A percentile compares a stretch with the other conserved stretches of the same genome.
Conservation (phyloP, 2,113 vertebrate species). For the Varanus salvator region DNA sequence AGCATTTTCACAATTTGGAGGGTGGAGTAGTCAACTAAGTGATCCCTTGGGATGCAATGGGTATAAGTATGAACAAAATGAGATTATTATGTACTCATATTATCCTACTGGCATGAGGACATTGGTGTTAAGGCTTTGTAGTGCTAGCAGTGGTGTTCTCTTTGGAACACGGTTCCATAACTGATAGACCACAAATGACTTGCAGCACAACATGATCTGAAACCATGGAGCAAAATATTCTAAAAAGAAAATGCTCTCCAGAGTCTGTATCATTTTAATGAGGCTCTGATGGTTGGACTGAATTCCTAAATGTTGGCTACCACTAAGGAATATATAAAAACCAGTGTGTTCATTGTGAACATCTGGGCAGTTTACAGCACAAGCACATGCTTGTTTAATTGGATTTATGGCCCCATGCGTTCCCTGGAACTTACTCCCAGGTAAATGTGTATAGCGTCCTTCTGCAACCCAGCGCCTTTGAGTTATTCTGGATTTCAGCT, state of each 20-base stretch:
- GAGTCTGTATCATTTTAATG: neutral
- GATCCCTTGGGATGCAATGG: neutral
- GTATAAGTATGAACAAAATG: neutral
- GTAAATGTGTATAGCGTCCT: neutral
- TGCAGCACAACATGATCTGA: neutral
- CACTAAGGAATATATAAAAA: neutral
- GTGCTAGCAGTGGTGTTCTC: neutral
- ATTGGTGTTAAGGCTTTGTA: neutral
- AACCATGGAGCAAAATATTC: neutral
- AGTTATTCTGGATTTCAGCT: too few relatives aligned
- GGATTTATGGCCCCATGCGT: too few relatives aligned
- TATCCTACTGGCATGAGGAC: neutral
- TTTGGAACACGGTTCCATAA: neutral
- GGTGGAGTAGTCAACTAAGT: neutral
- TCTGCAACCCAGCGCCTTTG: neutral
- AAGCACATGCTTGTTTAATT: neutral
- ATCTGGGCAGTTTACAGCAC: neutral
- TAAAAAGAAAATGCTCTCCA: neutral
- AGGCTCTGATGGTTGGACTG: neutral
- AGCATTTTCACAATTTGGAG: neutral
- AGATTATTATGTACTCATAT: neutral
- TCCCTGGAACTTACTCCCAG: neutral
- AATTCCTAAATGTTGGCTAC: neutral
- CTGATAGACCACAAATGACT: neutral
- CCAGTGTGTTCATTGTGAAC: neutral